These are phyloP conservation scores for Syrmaticus mikado DNA, from an alignment of 2,113 vertebrate genomes.

Conservation along the genomic window DNA sequence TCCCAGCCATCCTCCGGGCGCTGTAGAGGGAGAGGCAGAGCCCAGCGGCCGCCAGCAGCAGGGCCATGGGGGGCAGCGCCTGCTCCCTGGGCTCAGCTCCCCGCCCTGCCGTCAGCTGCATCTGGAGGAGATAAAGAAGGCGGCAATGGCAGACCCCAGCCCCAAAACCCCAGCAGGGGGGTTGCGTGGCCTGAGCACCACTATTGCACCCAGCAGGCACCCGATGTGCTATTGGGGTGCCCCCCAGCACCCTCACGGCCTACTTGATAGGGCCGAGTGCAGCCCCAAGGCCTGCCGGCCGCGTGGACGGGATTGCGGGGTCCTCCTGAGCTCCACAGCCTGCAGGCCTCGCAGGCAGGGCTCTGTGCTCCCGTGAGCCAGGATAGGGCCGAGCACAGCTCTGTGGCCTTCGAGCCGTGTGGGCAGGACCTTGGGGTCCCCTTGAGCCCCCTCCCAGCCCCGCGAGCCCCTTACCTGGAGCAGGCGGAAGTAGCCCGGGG, in stretches of 20 bases:
- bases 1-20: slow-evolving; percentile 87
- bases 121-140: slow-evolving; percentile 72
- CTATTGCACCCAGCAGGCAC: neutral
- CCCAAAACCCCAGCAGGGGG: rapidly evolving
- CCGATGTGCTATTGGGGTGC: neutral
- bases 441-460: rapidly evolving
- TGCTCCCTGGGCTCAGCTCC: slow-evolving; percentile 83
- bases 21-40: slow-evolving; percentile 93
- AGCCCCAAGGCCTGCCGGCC: rapidly evolving
- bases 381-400: too few species aligned
- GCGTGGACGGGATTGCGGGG: rapidly evolving
- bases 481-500: slow-evolving; percentile 93
- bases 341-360: rapidly evolving
- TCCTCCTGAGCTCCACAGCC: rapidly evolving
- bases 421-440: neutral
- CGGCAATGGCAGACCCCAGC: rapidly evolving
- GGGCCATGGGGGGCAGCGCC: slow-evolving; percentile 85
- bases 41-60: slow-evolving; percentile 91
- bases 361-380: rapidly evolving
- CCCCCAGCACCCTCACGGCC: neutral
- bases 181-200: neutral
- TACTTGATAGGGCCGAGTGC: rapidly evolving
- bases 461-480: slow-evolving; percentile 82
- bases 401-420: rapidly evolving
- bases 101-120: slow-evolving; percentile 89